phyloP scores from a whole-genome alignment of 2,113 vertebrate species.

The Neomonachus schauinslandi region DNA sequence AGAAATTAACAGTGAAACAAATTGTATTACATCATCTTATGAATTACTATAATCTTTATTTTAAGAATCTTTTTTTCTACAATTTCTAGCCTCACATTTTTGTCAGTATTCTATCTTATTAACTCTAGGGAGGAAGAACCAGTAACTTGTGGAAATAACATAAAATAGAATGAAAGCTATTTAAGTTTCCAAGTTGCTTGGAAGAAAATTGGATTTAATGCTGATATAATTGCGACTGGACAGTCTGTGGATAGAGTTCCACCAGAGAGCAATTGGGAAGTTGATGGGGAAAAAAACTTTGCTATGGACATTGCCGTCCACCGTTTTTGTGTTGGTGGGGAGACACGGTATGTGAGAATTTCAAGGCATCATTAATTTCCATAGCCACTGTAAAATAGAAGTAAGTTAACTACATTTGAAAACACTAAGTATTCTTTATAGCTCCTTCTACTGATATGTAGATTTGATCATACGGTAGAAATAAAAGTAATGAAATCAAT shows the following conservation, averaged over 20 bases:
- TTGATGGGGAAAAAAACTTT: not conserved
- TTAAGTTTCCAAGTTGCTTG: not conserved
- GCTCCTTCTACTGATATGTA: not conserved
- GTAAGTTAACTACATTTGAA: not conserved
- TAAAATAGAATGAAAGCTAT: constrained; percentile 42
- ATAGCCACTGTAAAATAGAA: not conserved
- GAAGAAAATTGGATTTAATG: constrained; percentile 43
- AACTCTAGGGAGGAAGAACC: constrained; percentile 34
- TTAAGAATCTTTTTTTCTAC: constrained; percentile 20
- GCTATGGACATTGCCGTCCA: not conserved
- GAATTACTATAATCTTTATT: constrained; percentile 26
- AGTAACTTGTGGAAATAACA: constrained; percentile 17
- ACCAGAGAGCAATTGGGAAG: not conserved
- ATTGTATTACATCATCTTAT: not conserved
- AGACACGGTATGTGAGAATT: not conserved
- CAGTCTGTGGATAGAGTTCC: not conserved
- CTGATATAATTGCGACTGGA: not conserved
- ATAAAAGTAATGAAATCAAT: constrained; percentile 20
- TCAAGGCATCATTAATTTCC: not conserved
- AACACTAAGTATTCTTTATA: constrained; percentile 15
- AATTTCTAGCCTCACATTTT: not conserved
- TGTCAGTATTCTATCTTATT: constrained; percentile 50
- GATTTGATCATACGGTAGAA: not conserved
- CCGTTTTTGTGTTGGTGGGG: not conserved
- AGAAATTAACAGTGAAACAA: not conserved